Base-by-base conservation (phyloP, 2,113 vertebrate genomes). In the Hemicordylus capensis region DNA sequence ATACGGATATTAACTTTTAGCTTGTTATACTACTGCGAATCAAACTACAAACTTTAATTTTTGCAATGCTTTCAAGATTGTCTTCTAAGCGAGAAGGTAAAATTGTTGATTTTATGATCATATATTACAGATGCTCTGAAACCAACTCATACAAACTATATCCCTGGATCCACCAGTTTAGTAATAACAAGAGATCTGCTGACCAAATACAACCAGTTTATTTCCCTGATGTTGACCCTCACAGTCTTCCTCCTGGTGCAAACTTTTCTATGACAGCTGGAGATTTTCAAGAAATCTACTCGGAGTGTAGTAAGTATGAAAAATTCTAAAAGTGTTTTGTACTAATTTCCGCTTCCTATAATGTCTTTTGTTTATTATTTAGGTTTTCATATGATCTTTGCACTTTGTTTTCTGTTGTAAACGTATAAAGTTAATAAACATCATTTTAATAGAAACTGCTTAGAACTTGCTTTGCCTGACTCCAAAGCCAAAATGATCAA, bases 221-320 rank as follows among this genome's bases (percentile, higher is more conserved):
- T 92, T 99, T 99, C 87, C 99, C 99, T 73, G 99, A 99, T 91
- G 96, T 99, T 91, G 97, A 99, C 91, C 98, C 99, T 87, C 98
- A 99, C 90, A 97, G 97, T 91, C 97, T 99, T 93, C 98, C 99
- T 67, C 89, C 91, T 63, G 96, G 96, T 92, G 96, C 98, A 84
- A 98, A 99, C 91, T 99, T 99, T 95, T 99, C 99, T 88, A 99
- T 99, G 99, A 98, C 98, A 72, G 99, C 99, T 80, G 99, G 99
- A 51, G 99, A 99, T 95, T 99, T 99, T 94, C 97, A 98, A 88
- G 99, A 99, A 93, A 97, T 99, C 82, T 99, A 99, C 93, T 97
- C 96, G 6, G 98, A 99, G 66, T 89, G 96, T 94, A 96, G 98
- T 99, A 92, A 97, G 97, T 96, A 90, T 83, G 91, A 70, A 39